Evolutionary conservation across 2,113 vertebrate genomes (phyloP).

Genomic region (Apodemus sylvaticus): DNA sequence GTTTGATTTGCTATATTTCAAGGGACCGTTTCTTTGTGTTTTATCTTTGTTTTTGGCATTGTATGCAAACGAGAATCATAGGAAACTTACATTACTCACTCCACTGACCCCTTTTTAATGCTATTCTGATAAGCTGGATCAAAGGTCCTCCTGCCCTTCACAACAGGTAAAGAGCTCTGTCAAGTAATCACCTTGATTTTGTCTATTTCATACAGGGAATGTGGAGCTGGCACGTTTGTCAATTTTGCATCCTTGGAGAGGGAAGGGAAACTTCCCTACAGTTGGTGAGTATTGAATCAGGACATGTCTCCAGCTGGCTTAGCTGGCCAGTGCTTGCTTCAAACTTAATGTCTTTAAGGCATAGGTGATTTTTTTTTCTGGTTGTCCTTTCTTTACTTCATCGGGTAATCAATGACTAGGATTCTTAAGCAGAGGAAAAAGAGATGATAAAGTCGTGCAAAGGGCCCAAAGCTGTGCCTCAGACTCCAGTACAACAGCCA

Average conservation of each 20-base stretch:
- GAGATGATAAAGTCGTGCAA: neutral
- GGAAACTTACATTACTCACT: neutral
- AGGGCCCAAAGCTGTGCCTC: neutral
- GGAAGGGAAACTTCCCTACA: slow-evolving; percentile 97
- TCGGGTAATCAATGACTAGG: neutral
- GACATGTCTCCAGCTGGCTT: neutral
- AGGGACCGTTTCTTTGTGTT: neutral
- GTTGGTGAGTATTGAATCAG: slow-evolving; percentile 90
- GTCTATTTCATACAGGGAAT: slow-evolving; percentile 89
- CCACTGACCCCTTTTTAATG: neutral
- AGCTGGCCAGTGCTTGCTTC: neutral
- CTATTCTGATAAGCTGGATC: neutral
- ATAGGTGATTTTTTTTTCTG: neutral
- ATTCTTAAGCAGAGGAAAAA: neutral
- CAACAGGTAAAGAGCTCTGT: neutral
- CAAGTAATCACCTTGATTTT: slow-evolving; percentile 47
- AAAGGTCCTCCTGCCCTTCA: neutral
- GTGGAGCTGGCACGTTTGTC: slow-evolving; percentile 96
- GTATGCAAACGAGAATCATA: neutral
- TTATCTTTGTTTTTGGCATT: neutral
- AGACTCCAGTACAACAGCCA: neutral
- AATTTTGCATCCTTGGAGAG: slow-evolving; percentile 97
- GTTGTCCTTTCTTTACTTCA: neutral
- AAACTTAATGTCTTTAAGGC: neutral
- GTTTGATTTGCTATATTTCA: neutral